A percentile compares a stretch with the other conserved stretches of the same genome.
Evolutionary conservation across 2,888 invertebrate genomes (phyloP).

Genomic region (Calameuta filiformis): DNA sequence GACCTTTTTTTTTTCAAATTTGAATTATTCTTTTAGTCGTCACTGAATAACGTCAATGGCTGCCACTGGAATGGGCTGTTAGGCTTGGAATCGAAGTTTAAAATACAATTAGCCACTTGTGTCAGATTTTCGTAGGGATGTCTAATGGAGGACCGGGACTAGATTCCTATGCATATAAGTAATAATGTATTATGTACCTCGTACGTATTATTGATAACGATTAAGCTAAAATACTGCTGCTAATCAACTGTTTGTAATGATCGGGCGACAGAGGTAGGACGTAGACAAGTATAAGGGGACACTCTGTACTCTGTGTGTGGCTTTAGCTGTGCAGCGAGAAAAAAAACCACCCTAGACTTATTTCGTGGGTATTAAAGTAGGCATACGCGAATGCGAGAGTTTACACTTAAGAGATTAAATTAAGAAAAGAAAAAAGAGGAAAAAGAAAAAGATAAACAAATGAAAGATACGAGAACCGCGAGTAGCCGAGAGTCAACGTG

Average conservation of each 20-base stretch:
- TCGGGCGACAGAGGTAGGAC: background rate
- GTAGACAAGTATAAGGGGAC: background rate
- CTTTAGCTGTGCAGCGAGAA: constrained; percentile 9
- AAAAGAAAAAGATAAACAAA: background rate
- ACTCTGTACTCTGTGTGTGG: constrained; percentile 6
- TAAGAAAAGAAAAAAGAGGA: background rate
- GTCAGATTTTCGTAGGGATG: background rate
- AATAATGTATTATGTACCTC: background rate
- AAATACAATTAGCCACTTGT: background rate
- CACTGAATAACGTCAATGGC: background rate
- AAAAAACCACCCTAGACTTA: background rate
- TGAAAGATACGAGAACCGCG: background rate
- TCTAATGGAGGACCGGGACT: background rate
- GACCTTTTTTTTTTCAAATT: background rate
- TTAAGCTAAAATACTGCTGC: background rate
- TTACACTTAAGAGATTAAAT: background rate
- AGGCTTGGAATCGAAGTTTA: background rate
- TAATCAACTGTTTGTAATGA: background rate
- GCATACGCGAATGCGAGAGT: background rate
- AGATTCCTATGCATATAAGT: background rate
- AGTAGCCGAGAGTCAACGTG: background rate
- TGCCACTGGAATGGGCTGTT: background rate
- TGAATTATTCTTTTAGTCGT: background rate
- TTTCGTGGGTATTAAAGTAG: background rate
- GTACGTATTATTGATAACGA: background rate